A percentile compares a stretch with the other conserved stretches of the same genome.
These are phyloP conservation scores for Aix galericulata DNA, from an alignment of 2,113 vertebrate genomes.

Conservation along the genomic window DNA sequence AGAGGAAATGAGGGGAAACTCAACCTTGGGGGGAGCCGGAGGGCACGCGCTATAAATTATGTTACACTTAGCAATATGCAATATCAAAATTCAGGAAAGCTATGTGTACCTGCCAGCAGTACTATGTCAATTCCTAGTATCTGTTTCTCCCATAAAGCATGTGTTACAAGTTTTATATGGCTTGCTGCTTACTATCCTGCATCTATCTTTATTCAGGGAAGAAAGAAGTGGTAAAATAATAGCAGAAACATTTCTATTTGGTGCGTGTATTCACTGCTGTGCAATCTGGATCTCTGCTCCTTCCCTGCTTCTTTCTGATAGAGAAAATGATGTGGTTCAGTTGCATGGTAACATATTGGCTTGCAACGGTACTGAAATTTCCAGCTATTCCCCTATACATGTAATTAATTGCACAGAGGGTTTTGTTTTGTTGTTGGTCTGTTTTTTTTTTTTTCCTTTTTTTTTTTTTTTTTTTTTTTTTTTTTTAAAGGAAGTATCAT, in stretches of 20 bases:
- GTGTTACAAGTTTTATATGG: background rate
- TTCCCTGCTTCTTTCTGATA: slow-evolving; percentile 26
- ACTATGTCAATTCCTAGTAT: background rate
- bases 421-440: background rate
- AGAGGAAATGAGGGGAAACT: slow-evolving; percentile 74
- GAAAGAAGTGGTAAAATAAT: slow-evolving; percentile 10
- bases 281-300: background rate
- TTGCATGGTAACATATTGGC: background rate
- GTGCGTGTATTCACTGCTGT: background rate
- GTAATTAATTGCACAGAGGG: background rate
- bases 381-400: background rate
- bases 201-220: slow-evolving; percentile 42
- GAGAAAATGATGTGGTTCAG: background rate
- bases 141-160: slow-evolving; percentile 28
- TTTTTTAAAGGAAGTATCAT: background rate
- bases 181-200: slow-evolving; percentile 23
- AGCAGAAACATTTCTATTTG: slow-evolving; percentile 16
- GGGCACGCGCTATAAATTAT: slow-evolving; percentile 76
- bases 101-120: slow-evolving; percentile 8
- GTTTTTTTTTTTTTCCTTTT: background rate
- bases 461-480: background rate
- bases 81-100: slow-evolving; percentile 52
- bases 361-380: background rate
- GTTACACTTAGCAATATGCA: slow-evolving; percentile 64
- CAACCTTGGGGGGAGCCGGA: slow-evolving; percentile 72